Conservation (phyloP, 2,888 invertebrate genomes). For the Thymelicus acteon region DNA sequence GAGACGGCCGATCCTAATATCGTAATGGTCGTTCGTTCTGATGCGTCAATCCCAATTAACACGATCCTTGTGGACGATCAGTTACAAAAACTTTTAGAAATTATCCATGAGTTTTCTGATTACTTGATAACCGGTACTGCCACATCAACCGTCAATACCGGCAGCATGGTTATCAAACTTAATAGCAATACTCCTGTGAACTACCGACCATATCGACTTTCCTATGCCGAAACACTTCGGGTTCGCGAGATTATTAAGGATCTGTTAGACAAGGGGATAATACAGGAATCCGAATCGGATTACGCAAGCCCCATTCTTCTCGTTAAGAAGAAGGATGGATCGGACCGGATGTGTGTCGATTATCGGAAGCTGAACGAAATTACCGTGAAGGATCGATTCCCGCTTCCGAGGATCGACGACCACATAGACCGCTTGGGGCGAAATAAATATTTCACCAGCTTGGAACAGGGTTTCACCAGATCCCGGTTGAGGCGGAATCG, state of each 20-base stretch:
- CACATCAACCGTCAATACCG: not conserved
- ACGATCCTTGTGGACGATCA: not conserved
- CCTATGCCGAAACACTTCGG: not conserved
- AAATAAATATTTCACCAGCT: not conserved
- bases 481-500: not conserved
- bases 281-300: slow-evolving; percentile 14
- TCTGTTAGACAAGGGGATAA: not conserved
- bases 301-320: slow-evolving; percentile 8
- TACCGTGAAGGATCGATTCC: slow-evolving; percentile 5
- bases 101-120: not conserved
- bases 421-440: not conserved
- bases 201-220: too few species aligned
- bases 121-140: not conserved
- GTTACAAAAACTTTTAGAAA: not conserved
- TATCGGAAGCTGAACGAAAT: slow-evolving; percentile 10
- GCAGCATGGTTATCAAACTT: not conserved
- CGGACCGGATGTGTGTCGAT: not conserved
- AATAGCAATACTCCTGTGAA: not conserved
- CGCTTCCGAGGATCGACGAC: not conserved
- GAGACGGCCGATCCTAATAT: not conserved
- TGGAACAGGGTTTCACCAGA: not conserved
- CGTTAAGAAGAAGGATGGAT: not conserved
- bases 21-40: not conserved
- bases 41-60: not conserved
- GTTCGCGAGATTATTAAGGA: not conserved